phyloP scores from a whole-genome alignment of 2,113 vertebrate genomes.

The Perccottus glenii region DNA sequence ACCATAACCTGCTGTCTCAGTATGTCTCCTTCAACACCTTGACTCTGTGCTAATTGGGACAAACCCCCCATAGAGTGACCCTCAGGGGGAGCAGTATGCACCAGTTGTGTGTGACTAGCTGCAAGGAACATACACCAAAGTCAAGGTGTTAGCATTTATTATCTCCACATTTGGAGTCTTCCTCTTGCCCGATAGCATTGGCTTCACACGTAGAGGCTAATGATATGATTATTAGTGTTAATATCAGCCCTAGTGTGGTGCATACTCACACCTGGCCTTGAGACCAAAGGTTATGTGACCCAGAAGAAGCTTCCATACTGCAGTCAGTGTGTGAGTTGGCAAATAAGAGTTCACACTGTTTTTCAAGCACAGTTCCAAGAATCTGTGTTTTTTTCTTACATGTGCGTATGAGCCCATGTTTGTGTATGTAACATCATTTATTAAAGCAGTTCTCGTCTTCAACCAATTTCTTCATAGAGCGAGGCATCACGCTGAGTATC shows the following conservation, averaged over 20 bases:
- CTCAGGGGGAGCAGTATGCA: conserved; percentile 41
- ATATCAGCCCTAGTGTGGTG: conserved; percentile 1
- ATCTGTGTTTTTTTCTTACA: conserved; percentile 8
- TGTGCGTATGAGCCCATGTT: conserved; percentile 15
- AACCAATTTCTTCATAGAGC: conserved; percentile 54
- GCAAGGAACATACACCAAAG: conserved; percentile 8
- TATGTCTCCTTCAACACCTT: conserved; percentile 62
- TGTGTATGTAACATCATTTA: conserved; percentile 51
- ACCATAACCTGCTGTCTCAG: conserved; percentile 57
- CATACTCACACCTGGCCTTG: conserved; percentile 1
- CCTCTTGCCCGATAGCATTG: background rate
- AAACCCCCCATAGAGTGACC: conserved; percentile 59
- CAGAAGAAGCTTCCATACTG: conserved; percentile 22
- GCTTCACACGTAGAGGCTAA: conserved; percentile 2
- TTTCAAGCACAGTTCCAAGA: conserved; percentile 15
- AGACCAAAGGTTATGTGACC: conserved; percentile 42
- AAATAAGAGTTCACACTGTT: conserved; percentile 22
- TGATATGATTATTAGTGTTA: conserved; percentile 7
- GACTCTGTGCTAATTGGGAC: conserved; percentile 69
- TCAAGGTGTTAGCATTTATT: conserved; percentile 18
- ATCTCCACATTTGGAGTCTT: background rate
- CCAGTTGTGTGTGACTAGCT: conserved; percentile 4
- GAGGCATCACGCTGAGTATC: conserved; percentile 40
- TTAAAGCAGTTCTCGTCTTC: conserved; percentile 56
- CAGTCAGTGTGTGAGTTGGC: conserved; percentile 4